Evolutionary conservation across 2,113 vertebrate species (phyloP).

Genomic region (Myotis davidii): DNA sequence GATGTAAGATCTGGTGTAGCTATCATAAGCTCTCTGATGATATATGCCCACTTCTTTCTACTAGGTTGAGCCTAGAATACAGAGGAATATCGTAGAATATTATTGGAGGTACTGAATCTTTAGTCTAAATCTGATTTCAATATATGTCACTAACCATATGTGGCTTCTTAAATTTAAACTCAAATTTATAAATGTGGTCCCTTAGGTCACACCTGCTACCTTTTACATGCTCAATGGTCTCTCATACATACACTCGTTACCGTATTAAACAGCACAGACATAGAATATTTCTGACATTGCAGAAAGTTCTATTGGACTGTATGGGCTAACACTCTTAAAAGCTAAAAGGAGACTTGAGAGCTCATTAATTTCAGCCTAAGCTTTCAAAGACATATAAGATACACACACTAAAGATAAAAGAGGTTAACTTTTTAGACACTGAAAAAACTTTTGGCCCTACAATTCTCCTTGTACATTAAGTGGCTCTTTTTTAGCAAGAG

Average conservation of each 20-base stretch:
- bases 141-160: neutral
- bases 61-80: neutral
- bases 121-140: neutral
- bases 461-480: neutral
- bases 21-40: no score
- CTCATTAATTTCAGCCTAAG: neutral
- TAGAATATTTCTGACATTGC: neutral
- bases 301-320: neutral
- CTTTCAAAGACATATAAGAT: slow-evolving; percentile 7
- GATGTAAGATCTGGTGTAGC: neutral
- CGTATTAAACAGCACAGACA: neutral
- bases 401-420: neutral
- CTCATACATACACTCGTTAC: neutral
- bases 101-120: neutral
- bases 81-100: neutral
- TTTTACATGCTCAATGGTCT: neutral
- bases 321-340: neutral
- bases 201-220: neutral
- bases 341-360: neutral
- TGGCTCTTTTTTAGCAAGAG: neutral
- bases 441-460: neutral
- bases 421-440: neutral
- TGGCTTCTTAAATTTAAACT: neutral
- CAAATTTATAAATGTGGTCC: neutral
- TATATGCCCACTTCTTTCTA: no score